Evolutionary conservation across 1,140 invertebrate genomes (phyloP).

Genomic region (Anoplophora glabripennis): DNA sequence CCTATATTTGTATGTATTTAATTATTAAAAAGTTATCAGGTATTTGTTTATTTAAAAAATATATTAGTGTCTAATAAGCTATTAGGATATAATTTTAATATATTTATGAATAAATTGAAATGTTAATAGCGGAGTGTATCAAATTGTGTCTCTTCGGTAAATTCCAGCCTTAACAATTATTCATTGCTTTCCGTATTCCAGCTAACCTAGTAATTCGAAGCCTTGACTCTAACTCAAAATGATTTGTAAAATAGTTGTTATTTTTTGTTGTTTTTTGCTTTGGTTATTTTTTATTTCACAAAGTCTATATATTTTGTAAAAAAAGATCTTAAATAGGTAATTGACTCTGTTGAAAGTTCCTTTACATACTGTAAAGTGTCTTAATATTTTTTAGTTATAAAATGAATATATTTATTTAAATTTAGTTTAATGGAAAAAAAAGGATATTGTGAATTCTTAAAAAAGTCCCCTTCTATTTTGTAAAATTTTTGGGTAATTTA

Average conservation of each 20-base stretch:
- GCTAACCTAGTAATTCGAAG: neutral
- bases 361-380: neutral
- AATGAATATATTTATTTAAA: conserved; percentile 3
- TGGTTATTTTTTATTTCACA: conserved; percentile 21
- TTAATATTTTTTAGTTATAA: neutral
- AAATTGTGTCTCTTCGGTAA: no score
- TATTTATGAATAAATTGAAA: no score
- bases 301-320: conserved; percentile 9
- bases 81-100: no score
- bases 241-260: conserved; percentile 17
- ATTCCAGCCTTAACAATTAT: no score
- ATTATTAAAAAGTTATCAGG: no score
- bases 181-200: no score
- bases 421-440: no score
- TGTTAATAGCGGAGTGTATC: no score
- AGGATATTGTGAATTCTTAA: no score
- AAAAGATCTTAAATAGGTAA: conserved; percentile 3
- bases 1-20: no score
- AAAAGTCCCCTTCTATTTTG: neutral
- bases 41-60: no score
- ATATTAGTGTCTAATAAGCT: no score
- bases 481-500: neutral
- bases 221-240: conserved; percentile 7
- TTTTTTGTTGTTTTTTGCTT: conserved; percentile 19
- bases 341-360: conserved; percentile 4